These are phyloP conservation scores for Drosophila subsilvestris DNA, from an alignment of 2,888 invertebrate species.

Conservation along the genomic window DNA sequence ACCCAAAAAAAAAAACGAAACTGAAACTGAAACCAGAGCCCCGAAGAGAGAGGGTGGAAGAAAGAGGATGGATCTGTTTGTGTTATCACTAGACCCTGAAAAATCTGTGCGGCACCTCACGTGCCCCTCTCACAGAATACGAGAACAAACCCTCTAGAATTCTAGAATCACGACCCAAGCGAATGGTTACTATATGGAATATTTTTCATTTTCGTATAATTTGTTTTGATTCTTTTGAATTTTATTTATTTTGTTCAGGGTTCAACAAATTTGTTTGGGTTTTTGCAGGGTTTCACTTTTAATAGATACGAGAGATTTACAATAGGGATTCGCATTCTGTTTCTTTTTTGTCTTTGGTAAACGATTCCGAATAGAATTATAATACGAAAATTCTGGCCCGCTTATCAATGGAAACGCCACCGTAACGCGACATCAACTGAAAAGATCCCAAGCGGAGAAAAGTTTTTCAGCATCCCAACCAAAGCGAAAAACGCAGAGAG, in stretches of 20 bases:
- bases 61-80: conserved; percentile 15
- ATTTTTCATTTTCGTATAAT: neutral
- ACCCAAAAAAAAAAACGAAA: conserved; percentile 2
- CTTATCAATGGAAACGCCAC: conserved; percentile 66
- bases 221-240: neutral
- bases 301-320: conserved; percentile 14
- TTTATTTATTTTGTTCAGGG: conserved; percentile 15
- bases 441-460: conserved; percentile 52
- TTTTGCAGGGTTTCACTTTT: conserved; percentile 16
- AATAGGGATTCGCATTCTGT: conserved; percentile 10
- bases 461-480: conserved; percentile 37
- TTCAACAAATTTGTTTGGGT: conserved; percentile 48
- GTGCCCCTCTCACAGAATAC: conserved; percentile 28
- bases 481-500: conserved; percentile 18
- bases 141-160: conserved; percentile 36
- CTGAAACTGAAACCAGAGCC: conserved; percentile 4
- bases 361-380: conserved; percentile 10
- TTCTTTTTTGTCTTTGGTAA: conserved; percentile 30
- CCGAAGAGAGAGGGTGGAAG: neutral
- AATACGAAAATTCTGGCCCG: conserved; percentile 39
- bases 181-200: conserved; percentile 47
- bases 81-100: conserved; percentile 17
- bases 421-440: conserved; percentile 72
- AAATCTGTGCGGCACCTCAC: conserved; percentile 28
- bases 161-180: conserved; percentile 53